phyloP scores from a whole-genome alignment of 2,888 invertebrate species.

The Agapetus fuscipes region DNA sequence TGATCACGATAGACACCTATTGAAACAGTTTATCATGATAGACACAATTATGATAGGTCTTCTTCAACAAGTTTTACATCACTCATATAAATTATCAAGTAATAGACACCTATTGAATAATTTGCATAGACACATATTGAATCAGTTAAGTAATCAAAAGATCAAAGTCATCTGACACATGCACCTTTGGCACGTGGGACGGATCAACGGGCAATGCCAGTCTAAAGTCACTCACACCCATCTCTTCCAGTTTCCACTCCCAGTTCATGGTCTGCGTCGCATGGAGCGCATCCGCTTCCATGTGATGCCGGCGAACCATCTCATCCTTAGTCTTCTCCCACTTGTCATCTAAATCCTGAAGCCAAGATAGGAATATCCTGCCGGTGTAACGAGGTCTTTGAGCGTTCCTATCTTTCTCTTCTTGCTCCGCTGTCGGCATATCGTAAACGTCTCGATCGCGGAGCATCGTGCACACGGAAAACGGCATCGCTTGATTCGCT shows the following conservation, averaged over 20 bases:
- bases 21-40: too few relatives aligned
- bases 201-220: conserved; percentile 53
- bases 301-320: conserved; percentile 88
- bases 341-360: conserved; percentile 95
- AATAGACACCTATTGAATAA: too few relatives aligned
- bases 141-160: conserved; percentile 28
- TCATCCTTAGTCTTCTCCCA: conserved; percentile 98
- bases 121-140: too few relatives aligned
- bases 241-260: conserved; percentile 92
- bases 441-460: conserved; percentile 94
- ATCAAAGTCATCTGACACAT: conserved; percentile 87
- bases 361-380: conserved; percentile 86
- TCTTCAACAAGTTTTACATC: too few relatives aligned
- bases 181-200: conserved; percentile 85
- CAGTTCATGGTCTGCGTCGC: conserved; percentile 94
- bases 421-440: conserved; percentile 83
- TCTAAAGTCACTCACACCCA: conserved; percentile 77
- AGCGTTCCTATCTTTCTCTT: conserved; percentile 83
- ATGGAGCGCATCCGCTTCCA: conserved; percentile 90
- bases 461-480: conserved; percentile 88
- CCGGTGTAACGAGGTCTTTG: conserved; percentile 86
- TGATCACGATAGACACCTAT: too few relatives aligned
- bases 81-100: too few relatives aligned
- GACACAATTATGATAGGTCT: too few relatives aligned
- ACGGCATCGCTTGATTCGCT: conserved; percentile 86